Conservation (phyloP, 1,140 invertebrate genomes). For the Teleopsis dalmanni region DNA sequence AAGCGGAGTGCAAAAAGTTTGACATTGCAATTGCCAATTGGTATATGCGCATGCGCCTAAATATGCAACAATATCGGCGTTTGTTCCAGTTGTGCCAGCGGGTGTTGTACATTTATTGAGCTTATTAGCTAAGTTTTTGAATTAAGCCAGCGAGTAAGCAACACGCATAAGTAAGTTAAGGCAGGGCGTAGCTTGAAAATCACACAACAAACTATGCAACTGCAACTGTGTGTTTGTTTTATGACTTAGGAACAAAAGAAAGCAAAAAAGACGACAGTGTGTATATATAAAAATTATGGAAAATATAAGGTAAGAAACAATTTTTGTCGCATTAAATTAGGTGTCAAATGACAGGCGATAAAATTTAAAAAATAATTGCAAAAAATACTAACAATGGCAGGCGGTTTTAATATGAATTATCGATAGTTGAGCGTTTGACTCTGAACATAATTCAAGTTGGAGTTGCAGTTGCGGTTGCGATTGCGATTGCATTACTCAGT, state of each 20-base stretch:
- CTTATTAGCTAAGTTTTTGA: slow-evolving; percentile 28
- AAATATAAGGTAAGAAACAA: slow-evolving; percentile 9
- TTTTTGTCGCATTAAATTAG: slow-evolving; percentile 24
- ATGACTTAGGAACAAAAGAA: too few species aligned
- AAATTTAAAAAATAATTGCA: slow-evolving; percentile 7
- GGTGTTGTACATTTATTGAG: slow-evolving; percentile 41
- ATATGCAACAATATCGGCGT: neutral
- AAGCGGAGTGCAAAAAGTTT: too few species aligned
- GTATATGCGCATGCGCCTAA: neutral
- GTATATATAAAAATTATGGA: slow-evolving; percentile 6
- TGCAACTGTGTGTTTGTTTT: neutral
- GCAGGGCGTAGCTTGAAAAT: neutral
- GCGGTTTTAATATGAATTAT: too few species aligned
- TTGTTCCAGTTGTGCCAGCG: too few species aligned
- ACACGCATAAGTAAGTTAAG: neutral
- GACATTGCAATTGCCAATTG: neutral
- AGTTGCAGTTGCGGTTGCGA: slow-evolving; percentile 13
- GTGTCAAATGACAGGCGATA: slow-evolving; percentile 39
- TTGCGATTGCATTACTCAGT: slow-evolving; percentile 9
- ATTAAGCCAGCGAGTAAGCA: neutral
- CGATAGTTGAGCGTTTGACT: neutral
- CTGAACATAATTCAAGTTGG: neutral
- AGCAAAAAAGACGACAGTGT: too few species aligned
- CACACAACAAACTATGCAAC: neutral
- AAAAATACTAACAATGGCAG: neutral